Percentiles rank a stretch among this genome's conserved stretches.
These are phyloP conservation scores for Bothrops jararaca DNA, from an alignment of 2,113 vertebrate species.

Conservation along the genomic window DNA sequence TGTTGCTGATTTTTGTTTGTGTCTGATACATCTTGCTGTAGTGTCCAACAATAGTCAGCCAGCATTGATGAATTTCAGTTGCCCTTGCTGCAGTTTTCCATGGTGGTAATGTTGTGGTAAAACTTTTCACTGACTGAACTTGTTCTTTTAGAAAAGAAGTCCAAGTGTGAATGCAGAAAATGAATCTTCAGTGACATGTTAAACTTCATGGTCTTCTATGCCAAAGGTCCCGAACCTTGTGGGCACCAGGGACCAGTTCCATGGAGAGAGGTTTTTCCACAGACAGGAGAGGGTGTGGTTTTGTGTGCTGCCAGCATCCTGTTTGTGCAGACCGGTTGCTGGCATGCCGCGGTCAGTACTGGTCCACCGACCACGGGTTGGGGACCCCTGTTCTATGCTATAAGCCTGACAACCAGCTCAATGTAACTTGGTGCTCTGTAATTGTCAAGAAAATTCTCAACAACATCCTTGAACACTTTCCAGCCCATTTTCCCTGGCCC, in stretches of 20 bases:
- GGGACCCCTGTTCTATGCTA: not conserved
- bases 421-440: not conserved
- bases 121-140: not conserved
- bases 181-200: not conserved
- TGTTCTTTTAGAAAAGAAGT: not conserved
- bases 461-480: not conserved
- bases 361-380: too few species aligned
- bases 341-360: too few species aligned
- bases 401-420: not conserved
- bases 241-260: too few species aligned
- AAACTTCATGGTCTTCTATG: not conserved
- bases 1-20: not conserved
- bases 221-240: too few species aligned
- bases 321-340: too few species aligned
- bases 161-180: not conserved
- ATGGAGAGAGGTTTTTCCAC: too few species aligned
- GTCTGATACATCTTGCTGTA: not conserved
- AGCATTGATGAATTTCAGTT: not conserved
- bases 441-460: not conserved
- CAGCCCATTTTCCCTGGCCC: not conserved
- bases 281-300: too few species aligned
- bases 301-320: too few species aligned
- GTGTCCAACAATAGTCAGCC: not conserved
- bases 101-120: not conserved
- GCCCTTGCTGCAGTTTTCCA: not conserved